phyloP scores from a whole-genome alignment of 2,888 invertebrate genomes.

The Erebia ligea region DNA sequence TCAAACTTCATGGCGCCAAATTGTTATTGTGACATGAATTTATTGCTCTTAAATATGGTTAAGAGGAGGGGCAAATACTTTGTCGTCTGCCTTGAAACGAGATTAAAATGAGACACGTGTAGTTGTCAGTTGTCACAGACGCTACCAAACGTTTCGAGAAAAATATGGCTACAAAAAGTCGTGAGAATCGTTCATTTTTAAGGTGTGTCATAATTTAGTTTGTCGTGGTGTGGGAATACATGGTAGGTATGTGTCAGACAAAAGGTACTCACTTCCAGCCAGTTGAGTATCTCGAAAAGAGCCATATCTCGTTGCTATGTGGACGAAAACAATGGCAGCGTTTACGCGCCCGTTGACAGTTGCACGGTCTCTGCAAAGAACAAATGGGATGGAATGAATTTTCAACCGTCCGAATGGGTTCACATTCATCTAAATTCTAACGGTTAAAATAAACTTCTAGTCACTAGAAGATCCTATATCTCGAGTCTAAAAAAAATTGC shows the following conservation, averaged over 20 bases:
- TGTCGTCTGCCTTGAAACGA: slow-evolving; percentile 52
- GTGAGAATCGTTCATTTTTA: slow-evolving; percentile 51
- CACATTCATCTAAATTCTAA: neutral
- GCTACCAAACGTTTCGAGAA: slow-evolving; percentile 38
- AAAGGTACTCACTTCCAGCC: slow-evolving; percentile 91
- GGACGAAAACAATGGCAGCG: slow-evolving; percentile 96
- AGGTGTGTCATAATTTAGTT: slow-evolving; percentile 45
- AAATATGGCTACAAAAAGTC: slow-evolving; percentile 52
- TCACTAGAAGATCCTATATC: neutral
- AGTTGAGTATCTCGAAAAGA: slow-evolving; percentile 98
- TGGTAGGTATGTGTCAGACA: slow-evolving; percentile 38
- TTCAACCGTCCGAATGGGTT: neutral
- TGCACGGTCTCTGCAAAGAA: slow-evolving; percentile 92
- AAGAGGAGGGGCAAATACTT: slow-evolving; percentile 40
- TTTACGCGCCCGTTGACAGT: slow-evolving; percentile 94
- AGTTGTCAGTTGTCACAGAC: slow-evolving; percentile 59
- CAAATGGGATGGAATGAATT: slow-evolving; percentile 12
- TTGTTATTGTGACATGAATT: slow-evolving; percentile 64
- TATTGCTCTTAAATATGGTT: slow-evolving; percentile 55
- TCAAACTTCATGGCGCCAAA: slow-evolving; percentile 65
- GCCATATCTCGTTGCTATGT: slow-evolving; percentile 97
- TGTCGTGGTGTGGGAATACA: slow-evolving; percentile 36
- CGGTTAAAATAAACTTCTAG: neutral
- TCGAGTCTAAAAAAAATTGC: neutral
- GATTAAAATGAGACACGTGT: slow-evolving; percentile 64